Evolutionary conservation across 1,140 invertebrate species (phyloP).

Genomic region (Tetramorium parvispinum): DNA sequence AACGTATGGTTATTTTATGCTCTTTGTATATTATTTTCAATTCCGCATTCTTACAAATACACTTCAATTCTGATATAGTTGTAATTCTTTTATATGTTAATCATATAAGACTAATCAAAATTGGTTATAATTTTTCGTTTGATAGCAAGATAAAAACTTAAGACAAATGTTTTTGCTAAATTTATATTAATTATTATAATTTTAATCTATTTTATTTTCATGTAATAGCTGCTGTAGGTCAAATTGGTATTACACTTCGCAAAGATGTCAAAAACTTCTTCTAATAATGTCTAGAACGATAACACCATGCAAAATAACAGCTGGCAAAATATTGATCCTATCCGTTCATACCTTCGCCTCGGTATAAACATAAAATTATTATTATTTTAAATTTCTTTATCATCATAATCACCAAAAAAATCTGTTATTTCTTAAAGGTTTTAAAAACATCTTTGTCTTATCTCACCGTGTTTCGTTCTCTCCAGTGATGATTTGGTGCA

Average conservation of each 20-base stretch:
- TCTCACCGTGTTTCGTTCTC: background rate
- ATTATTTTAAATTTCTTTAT: background rate
- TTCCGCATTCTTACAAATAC: too few relatives aligned
- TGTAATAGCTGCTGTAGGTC: background rate
- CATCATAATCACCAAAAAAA: background rate
- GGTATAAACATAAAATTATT: background rate
- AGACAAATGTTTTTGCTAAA: background rate
- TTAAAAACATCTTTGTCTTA: background rate
- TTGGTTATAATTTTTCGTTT: background rate
- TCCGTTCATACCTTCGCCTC: background rate
- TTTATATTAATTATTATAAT: background rate
- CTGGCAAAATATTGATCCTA: background rate
- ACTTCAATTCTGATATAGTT: too few relatives aligned
- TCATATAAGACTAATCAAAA: too few relatives aligned
- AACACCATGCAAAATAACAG: background rate
- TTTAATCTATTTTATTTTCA: background rate
- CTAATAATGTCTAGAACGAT: background rate
- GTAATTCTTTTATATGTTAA: too few relatives aligned
- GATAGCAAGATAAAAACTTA: background rate
- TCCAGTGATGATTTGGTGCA: background rate
- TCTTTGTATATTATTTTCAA: background rate
- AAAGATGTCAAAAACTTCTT: conserved; percentile 6
- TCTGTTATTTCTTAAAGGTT: background rate
- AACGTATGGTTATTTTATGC: background rate
- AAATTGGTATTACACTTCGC: background rate